Base-by-base conservation (phyloP, 2,888 invertebrate species). In the Leptothorax acervorum region DNA sequence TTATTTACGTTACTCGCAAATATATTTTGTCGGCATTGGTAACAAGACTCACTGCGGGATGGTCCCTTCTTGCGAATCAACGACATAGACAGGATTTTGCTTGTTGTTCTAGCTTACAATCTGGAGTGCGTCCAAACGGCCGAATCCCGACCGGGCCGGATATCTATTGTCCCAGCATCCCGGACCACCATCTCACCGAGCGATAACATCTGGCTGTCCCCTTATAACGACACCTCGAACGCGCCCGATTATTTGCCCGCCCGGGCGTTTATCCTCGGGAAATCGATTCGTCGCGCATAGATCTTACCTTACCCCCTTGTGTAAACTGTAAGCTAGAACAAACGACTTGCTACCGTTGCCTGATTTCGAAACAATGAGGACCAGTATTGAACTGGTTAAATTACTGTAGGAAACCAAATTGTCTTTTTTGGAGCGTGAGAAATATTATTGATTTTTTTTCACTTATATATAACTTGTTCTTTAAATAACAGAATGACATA, bases 101-200 rank as follows among this genome's bases (percentile, higher is more conserved):
- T 89, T 86, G 88, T 89, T 89, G 90, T 85, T 85, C 75, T 39
- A 81, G 83, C 65, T 62, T 81, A 79, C 81, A 84, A 75, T 85
- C 85, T 87, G 89, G 88, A 87, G 70, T 62, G 79, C 78, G 82
- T 89, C 89, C 89, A 89, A 89, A 87, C 60, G 48, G 57, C 35
- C 60, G 55, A 62, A 73, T 81, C 60, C 57, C 57, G 74, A 57
- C 39, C 60, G 45, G 57, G 23, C 31, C 15, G 75, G 75, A 12
- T 65, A 75, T 75, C 75, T 75, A 75, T 75, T 75, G 66, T 75
- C 75, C 65, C 35, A 35, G 48, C 28, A 42, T 28, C 39, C 71
- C 28, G 48, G 6, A 35, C 65, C 35, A n/a, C 57, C 57, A 70
- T 74, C 57, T 45, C 63, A 18, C 35, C 18, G 65, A 86, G 68